These are phyloP conservation scores for Meriones unguiculatus DNA, from an alignment of 2,113 vertebrate species.

Conservation along the genomic window DNA sequence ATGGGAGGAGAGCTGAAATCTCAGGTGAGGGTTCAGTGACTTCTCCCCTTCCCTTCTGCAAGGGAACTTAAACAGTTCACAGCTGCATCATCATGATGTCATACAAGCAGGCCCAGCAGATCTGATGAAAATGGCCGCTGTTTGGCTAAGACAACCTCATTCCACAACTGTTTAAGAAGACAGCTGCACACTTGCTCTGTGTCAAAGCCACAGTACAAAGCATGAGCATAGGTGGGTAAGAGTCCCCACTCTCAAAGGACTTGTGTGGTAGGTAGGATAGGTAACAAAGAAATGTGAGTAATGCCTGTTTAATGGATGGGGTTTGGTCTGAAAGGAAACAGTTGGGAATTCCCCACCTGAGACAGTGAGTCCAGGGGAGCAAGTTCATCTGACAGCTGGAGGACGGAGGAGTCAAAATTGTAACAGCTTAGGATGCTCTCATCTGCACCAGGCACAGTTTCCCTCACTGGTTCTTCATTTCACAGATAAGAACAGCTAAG, in stretches of 20 bases:
- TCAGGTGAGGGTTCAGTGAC: background rate
- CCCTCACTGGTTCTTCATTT: background rate
- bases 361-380: background rate
- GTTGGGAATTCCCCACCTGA: background rate
- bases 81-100: background rate
- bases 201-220: background rate
- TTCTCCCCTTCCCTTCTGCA: background rate
- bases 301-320: background rate
- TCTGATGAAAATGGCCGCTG: background rate
- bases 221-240: background rate
- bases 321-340: background rate
- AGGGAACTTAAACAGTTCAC: too few relatives aligned
- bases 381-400: background rate
- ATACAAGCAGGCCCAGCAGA: too few relatives aligned
- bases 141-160: background rate
- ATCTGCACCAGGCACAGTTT: background rate
- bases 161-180: background rate
- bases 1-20: background rate
- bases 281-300: background rate
- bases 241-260: background rate
- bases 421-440: background rate
- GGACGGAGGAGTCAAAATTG: background rate
- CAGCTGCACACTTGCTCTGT: background rate
- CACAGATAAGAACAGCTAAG: background rate
- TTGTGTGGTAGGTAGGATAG: background rate